phyloP scores from a whole-genome alignment of 2,797 vertebrate species.

The Aulostomus chinensis region DNA sequence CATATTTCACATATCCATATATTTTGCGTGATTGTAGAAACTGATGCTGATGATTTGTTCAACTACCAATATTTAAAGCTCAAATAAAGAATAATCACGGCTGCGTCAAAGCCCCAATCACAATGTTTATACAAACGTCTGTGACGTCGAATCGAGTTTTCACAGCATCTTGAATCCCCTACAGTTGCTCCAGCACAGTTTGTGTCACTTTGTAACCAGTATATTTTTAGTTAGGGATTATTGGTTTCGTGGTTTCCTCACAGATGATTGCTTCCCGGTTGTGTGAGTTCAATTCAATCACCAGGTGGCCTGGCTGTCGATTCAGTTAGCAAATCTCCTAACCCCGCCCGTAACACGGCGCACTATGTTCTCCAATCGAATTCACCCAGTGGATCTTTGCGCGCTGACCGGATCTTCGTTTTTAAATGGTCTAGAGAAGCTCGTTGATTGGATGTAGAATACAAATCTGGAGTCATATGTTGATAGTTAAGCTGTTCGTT shows the following conservation, averaged over 20 bases:
- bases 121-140: too few species aligned
- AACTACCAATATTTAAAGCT: neutral
- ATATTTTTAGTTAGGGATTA: slow-evolving; percentile 6
- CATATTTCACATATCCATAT: neutral
- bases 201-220: neutral
- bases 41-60: neutral
- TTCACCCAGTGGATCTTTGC: slow-evolving; percentile 72
- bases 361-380: slow-evolving; percentile 38
- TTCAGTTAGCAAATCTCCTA: neutral
- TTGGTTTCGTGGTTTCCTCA: slow-evolving; percentile 47
- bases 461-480: slow-evolving; percentile 34
- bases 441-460: slow-evolving; percentile 74
- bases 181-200: neutral
- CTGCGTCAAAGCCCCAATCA: too few species aligned
- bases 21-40: accelerated
- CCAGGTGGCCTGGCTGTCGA: neutral
- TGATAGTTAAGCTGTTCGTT: slow-evolving; percentile 40
- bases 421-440: slow-evolving; percentile 93
- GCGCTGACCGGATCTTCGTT: slow-evolving; percentile 86
- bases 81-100: neutral
- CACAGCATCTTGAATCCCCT: too few species aligned
- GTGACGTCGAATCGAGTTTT: too few species aligned
- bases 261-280: slow-evolving; percentile 29
- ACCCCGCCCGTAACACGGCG: slow-evolving; percentile 45
- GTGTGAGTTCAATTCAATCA: slow-evolving; percentile 24